phyloP scores from a whole-genome alignment of 2,888 invertebrate genomes.

The Dasysyrphus albostriatus region DNA sequence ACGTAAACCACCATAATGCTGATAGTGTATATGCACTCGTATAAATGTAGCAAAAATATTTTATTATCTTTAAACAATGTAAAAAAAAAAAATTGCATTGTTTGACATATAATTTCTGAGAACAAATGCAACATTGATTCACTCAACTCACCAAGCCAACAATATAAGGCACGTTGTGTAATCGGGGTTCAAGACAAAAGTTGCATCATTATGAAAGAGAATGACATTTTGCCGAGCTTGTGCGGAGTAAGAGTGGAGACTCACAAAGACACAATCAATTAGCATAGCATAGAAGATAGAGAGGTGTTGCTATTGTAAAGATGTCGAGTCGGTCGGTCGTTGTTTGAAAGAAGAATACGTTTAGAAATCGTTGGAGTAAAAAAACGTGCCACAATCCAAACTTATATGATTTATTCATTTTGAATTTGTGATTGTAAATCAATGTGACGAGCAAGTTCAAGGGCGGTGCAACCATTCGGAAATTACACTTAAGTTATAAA shows the following conservation, averaged over 20 bases:
- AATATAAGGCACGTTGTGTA: slow-evolving; percentile 16
- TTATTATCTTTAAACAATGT: not conserved
- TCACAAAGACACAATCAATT: slow-evolving; percentile 52
- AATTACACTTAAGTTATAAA: slow-evolving; percentile 47
- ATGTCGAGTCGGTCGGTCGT: no score
- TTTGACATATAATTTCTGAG: slow-evolving; percentile 27
- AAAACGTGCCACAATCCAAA: slow-evolving; percentile 33
- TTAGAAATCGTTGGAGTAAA: slow-evolving; percentile 9
- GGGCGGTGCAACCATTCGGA: slow-evolving; percentile 49
- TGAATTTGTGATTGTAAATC: slow-evolving; percentile 51
- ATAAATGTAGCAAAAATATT: not conserved
- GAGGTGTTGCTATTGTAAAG: not conserved
- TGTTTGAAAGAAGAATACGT: not conserved
- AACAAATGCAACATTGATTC: slow-evolving; percentile 41
- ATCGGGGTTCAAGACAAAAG: slow-evolving; percentile 14
- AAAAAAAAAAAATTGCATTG: slow-evolving; percentile 22
- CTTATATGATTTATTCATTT: slow-evolving; percentile 39
- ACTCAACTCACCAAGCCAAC: not conserved
- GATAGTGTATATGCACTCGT: not conserved
- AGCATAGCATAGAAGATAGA: not conserved
- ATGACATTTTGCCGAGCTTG: slow-evolving; percentile 9
- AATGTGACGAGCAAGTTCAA: slow-evolving; percentile 62
- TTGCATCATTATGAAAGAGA: slow-evolving; percentile 50
- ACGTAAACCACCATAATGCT: not conserved
- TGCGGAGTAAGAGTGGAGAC: not conserved